These are phyloP conservation scores for Pungitius pungitius DNA, from an alignment of 2,113 vertebrate genomes.

Conservation along the genomic window DNA sequence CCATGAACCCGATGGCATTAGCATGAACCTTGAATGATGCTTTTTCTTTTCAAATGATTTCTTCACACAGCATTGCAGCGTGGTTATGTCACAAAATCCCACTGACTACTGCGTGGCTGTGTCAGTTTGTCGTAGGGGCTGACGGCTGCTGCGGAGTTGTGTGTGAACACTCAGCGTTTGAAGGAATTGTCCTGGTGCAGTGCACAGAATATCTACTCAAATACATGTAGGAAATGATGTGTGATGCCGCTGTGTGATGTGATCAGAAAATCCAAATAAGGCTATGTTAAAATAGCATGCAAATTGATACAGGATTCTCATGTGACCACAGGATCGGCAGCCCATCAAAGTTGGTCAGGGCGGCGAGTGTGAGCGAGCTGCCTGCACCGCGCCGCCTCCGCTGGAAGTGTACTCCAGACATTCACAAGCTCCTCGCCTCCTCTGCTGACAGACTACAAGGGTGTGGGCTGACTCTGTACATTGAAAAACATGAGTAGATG, in stretches of 20 bases:
- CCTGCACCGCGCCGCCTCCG: conserved; percentile 89
- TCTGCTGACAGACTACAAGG: conserved; percentile 89
- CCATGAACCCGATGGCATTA: conserved; percentile 8
- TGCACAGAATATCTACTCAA: conserved; percentile 92
- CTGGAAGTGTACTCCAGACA: conserved; percentile 93
- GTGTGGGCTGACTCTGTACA: conserved; percentile 68
- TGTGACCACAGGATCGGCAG: conserved; percentile 81
- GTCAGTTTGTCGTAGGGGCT: conserved; percentile 91
- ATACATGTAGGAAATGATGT: conserved; percentile 87
- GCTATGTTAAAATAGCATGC: neutral
- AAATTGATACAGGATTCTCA: neutral
- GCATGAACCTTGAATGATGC: conserved; percentile 23
- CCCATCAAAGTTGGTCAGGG: conserved; percentile 88
- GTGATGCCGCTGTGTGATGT: neutral
- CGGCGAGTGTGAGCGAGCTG: conserved; percentile 91
- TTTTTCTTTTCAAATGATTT: conserved; percentile 3
- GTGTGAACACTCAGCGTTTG: conserved; percentile 95
- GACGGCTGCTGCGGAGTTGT: conserved; percentile 93
- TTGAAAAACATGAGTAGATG: neutral
- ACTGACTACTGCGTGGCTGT: conserved; percentile 36
- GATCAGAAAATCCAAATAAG: neutral
- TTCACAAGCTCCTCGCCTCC: conserved; percentile 84
- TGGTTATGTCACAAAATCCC: neutral
- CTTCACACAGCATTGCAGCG: neutral
- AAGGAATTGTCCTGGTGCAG: conserved; percentile 96